phyloP scores from a whole-genome alignment of 2,113 vertebrate genomes.

The Alaudala cheleensis region DNA sequence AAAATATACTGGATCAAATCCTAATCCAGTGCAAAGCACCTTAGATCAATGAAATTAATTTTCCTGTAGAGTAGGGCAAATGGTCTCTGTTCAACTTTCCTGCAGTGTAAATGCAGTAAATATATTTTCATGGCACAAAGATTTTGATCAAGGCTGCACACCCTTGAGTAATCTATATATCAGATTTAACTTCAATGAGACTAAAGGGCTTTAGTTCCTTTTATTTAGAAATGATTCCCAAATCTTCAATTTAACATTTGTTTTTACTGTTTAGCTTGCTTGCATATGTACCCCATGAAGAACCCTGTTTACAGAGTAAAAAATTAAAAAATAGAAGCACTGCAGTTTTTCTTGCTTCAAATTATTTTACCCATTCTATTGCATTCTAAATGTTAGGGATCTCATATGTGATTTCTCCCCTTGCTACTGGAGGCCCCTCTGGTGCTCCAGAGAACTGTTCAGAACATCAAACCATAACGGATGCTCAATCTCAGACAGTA shows the following conservation, averaged over 20 bases:
- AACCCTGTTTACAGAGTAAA: not conserved
- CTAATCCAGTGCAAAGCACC: not conserved
- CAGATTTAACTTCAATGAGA: not conserved
- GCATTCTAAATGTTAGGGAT: not conserved
- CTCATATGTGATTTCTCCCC: not conserved
- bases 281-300: not conserved
- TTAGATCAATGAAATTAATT: not conserved
- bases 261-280: not conserved
- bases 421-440: not conserved
- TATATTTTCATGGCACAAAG: not conserved
- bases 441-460: not conserved
- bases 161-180: not conserved
- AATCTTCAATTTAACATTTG: not conserved
- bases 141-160: not conserved
- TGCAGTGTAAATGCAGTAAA: not conserved
- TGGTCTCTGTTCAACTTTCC: not conserved
- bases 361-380: not conserved
- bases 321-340: not conserved
- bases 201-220: not conserved
- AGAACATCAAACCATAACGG: not conserved
- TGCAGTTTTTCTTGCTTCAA: not conserved
- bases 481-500: not conserved
- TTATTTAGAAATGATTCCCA: not conserved
- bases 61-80: not conserved
- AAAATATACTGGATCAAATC: not conserved